Evolutionary conservation across 92 coral and sea anemone genomes (phyloP), one percentile per base, ranked within the genome.

Genomic region (Epizoanthus rinbou): DNA sequence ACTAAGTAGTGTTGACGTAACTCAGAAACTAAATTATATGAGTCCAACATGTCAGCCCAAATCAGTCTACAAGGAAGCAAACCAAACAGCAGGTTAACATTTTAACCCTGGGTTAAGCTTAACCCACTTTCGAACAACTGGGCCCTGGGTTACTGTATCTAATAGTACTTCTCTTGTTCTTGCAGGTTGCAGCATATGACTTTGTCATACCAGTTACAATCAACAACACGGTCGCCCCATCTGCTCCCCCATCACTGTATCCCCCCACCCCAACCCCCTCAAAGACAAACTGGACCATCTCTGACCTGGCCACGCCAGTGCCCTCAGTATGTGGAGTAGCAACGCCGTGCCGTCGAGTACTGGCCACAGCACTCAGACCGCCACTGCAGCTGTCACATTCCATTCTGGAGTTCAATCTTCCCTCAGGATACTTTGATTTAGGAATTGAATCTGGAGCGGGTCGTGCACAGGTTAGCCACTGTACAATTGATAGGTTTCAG

Each of bases 241-340:
- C 85, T 8, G 98, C 99, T 15, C 90, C 99, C 52, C 98, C 98
- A 5, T 97, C 99, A 43, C 66, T 87, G 1, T 90, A 79, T 60
- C 99, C 99, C 9, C 99, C 99, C 4, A 92, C 99, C 8, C 99
- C 99, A 11, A 90, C 88, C 57, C 99, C 99, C 73, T 97, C 99
- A 14, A 91, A 91, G 59, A 97, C 94, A 47, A 97, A 97, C 93
- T 97, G 99, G 99, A 97, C 99, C 83, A 97, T 97, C 80, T 93
- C 99, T 11, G 99, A 97, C 25, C 86, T 97, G 70, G 93, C 85
- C 71, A 97, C 99, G n/a, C 99, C 99, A 3, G 88, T 75, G 47
- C 99, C 98, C 25, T 87, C 90, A 6, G 64, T 91, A 52, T 63
- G 75, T 67, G 92, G 94, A 14, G 84, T 87, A 23, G 97, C 98